phyloP scores from a whole-genome alignment of 2,113 vertebrate genomes.

The Morone chrysops region DNA sequence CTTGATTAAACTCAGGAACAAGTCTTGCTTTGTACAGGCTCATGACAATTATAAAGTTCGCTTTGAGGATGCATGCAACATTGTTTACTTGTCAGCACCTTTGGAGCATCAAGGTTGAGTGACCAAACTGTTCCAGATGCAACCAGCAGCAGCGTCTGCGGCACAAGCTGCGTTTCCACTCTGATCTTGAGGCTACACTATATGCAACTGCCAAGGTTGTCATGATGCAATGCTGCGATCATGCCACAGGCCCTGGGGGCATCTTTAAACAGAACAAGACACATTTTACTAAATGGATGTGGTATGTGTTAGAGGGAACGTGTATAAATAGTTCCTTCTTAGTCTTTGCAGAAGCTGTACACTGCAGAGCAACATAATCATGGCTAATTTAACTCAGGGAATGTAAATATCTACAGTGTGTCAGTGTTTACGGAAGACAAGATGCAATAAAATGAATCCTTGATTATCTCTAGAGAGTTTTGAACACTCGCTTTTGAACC shows the following conservation, averaged over 20 bases:
- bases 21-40: neutral
- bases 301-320: conserved; percentile 27
- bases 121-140: conserved; percentile 40
- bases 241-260: conserved; percentile 42
- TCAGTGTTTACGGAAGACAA: conserved; percentile 4
- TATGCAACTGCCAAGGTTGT: conserved; percentile 54
- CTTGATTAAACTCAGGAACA: conserved; percentile 35
- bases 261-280: conserved; percentile 57
- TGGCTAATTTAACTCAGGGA: conserved; percentile 30
- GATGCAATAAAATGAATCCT: neutral
- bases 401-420: conserved; percentile 24
- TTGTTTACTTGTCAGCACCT: conserved; percentile 34
- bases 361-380: neutral
- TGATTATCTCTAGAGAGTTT: conserved; percentile 6
- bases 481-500: conserved; percentile 1
- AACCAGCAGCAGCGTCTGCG: conserved; percentile 12
- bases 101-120: conserved; percentile 15
- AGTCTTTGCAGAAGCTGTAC: conserved; percentile 1
- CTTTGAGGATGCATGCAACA: conserved; percentile 7
- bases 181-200: conserved; percentile 42
- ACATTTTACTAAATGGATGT: conserved; percentile 46
- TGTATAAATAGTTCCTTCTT: conserved; percentile 24
- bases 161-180: conserved; percentile 18
- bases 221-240: conserved; percentile 69
- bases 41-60: neutral